These are phyloP conservation scores for Cyprinodon brontotheroides DNA, from an alignment of 2,113 vertebrate species.

Conservation along the genomic window DNA sequence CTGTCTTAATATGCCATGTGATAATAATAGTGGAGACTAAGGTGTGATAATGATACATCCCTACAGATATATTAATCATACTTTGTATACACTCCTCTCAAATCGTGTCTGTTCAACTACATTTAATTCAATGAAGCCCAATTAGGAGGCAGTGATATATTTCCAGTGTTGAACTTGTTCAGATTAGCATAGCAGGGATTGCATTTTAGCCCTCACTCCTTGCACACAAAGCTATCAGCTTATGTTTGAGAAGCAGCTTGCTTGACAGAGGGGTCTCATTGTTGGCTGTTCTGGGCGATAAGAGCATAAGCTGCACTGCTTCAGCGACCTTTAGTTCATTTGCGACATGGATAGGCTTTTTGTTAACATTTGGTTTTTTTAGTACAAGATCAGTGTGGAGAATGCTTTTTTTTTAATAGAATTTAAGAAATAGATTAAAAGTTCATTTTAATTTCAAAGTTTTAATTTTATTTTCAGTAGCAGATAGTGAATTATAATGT, in stretches of 20 bases:
- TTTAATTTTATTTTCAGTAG: conserved; percentile 13
- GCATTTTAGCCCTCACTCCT: conserved; percentile 37
- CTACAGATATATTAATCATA: conserved; percentile 63
- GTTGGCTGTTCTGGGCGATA: conserved; percentile 54
- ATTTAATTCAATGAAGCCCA: conserved; percentile 61
- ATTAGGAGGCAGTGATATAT: conserved; percentile 58
- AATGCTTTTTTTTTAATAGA: conserved; percentile 23
- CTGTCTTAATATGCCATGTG: conserved; percentile 59
- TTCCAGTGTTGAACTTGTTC: conserved; percentile 56
- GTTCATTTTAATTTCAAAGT: conserved; percentile 32
- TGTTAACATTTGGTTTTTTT: conserved; percentile 49
- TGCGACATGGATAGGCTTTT: conserved; percentile 47
- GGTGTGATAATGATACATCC: conserved; percentile 60
- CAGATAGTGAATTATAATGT: conserved; percentile 18
- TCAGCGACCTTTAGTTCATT: conserved; percentile 50
- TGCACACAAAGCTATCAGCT: conserved; percentile 68
- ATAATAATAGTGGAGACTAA: conserved; percentile 53
- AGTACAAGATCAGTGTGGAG: conserved; percentile 48
- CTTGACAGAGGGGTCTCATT: conserved; percentile 52
- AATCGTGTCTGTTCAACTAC: conserved; percentile 51
- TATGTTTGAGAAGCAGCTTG: conserved; percentile 64
- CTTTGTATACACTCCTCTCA: conserved; percentile 64
- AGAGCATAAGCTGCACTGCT: conserved; percentile 34
- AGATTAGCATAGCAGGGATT: conserved; percentile 53
- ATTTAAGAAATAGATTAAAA: conserved; percentile 16